Evolutionary conservation across 2,797 vertebrate species (phyloP), one percentile per base, ranked within the genome.

Genomic region (Oreochromis grahami): DNA sequence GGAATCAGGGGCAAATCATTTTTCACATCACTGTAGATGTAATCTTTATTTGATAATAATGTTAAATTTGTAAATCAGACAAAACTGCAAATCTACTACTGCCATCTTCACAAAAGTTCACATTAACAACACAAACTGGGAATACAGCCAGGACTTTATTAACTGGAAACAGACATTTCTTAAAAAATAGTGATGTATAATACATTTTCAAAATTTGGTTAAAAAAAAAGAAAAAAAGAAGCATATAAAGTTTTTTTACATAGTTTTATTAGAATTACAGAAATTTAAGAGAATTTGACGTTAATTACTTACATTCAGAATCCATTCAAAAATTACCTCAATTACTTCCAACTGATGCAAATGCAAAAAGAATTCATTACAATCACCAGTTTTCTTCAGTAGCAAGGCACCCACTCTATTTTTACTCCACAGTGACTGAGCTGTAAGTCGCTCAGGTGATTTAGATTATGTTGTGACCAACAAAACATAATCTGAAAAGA

Each of bases 391-490:
- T 70, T 45, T 70, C 24, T 26, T 3, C 24, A 2, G 21, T 45
- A 17, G 2, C n/a, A 43, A 68, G 5, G 38, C 21, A 24, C 38
- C 8, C 21, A 43, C 2, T 26, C 21, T 29, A 29, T 45, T 70
- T 45, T 72, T 72, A 48, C 15, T 17, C 8, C 0, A 43, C n/a
- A 43, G 0, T 0, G n/a, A 43, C 36, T 14, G 4, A 70, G 24
- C 6, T 43, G 43, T 26, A 72, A 45, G 17, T 48, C 0, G 14
- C 13, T 70, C 65, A 7, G 65, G 6, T 70, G 65, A 45, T 45
- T 70, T 70, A 4, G 21, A 45, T 70, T 26, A 26, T 26, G 38
- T 11, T 43, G 38, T 15, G 14, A 26, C 38, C 14, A 45, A 45
- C 65, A 45, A 26, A 45, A 24, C 38, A 26, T 70, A 26, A 70